Conservation (phyloP, 2,113 vertebrate genomes). For the Megalops atlanticus region DNA sequence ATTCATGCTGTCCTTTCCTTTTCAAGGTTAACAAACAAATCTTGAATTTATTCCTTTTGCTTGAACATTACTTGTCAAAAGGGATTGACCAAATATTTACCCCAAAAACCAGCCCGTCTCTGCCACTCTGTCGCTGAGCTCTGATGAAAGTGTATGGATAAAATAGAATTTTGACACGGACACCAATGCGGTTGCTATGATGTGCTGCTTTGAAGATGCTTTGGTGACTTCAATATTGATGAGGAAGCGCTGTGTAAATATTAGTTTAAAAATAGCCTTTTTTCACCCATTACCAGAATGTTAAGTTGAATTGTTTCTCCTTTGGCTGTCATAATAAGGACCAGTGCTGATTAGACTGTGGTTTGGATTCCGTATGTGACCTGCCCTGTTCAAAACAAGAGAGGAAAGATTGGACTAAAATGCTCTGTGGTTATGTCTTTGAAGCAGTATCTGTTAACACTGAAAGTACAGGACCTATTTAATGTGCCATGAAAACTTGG, state of each 20-base stretch:
- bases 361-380: neutral
- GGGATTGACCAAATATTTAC: neutral
- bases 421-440: neutral
- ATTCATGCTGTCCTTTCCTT: neutral
- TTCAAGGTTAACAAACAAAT: conserved; percentile 11
- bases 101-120: neutral
- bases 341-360: neutral
- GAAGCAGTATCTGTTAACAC: neutral
- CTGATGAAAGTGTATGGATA: neutral
- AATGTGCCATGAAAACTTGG: neutral
- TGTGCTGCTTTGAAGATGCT: neutral
- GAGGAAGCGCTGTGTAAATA: neutral
- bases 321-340: neutral
- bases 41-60: neutral
- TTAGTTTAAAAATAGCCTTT: neutral
- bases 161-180: neutral
- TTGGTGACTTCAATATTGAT: neutral
- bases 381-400: neutral
- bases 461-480: neutral
- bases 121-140: neutral
- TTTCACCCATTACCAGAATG: neutral
- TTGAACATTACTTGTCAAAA: neutral
- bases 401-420: neutral
- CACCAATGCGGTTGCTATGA: neutral
- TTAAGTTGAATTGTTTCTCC: neutral